Evolutionary conservation across 2,888 invertebrate species (phyloP), one percentile per base, ranked within the genome.

Genomic region (Tineola bisselliella): DNA sequence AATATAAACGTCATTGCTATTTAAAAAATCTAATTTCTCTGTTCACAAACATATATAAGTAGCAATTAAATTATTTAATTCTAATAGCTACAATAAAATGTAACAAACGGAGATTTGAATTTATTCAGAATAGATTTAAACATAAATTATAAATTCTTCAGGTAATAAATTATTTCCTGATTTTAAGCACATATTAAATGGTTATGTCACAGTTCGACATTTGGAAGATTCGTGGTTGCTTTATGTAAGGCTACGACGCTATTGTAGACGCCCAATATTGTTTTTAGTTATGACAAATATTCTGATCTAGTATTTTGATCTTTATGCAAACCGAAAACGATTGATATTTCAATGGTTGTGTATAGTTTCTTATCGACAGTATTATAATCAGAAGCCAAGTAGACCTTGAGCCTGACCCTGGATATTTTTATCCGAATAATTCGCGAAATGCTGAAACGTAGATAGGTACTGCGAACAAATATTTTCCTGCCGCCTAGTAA

Each of bases 391-490:
- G 82, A 83, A 84, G 82, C 78, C 78, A 70, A 72, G 66, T 66
- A 78, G 77, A 79, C 86, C 86, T 87, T 86, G 84, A 81, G 79
- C 78, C 76, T 83, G 86, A 83, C 86, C 86, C 78, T 86, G 86
- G 76, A 72, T 81, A 84, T 83, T 84, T 84, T 86, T 81, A 81
- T 84, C 81, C 81, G 80, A 80, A 77, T 79, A 81, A 81, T 86
- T 84, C 71, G 84, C 84, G 77, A 84, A 73, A 67, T 66, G 33
- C 19, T 58, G 19, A 58, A 33, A 18, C 54, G 54, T 54, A 54
- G 54, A 54, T 48, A 48, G 48, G 17, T 17, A 18, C 19, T 17
- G 48, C 48, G 48, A 48, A 18, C 48, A 48, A 48, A 48, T 13
- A 48, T 48, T 48, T 48, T 54, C 12, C 25, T 11, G 19, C 12